These are phyloP conservation scores for Dendrocopos noguchii DNA, from an alignment of 2,113 vertebrate genomes.

Conservation along the genomic window DNA sequence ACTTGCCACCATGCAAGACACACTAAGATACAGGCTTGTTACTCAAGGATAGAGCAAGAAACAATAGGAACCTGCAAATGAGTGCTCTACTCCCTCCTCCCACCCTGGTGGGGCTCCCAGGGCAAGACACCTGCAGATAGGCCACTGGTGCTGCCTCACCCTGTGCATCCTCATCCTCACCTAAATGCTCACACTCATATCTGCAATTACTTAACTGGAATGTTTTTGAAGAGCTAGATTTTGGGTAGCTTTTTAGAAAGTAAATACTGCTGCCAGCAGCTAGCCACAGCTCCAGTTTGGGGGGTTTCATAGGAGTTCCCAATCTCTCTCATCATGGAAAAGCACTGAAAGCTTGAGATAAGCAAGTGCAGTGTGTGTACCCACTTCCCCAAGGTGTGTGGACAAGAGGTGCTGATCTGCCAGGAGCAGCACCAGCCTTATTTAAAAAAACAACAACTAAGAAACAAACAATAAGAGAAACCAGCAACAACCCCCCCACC, in stretches of 20 bases:
- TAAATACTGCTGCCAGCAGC: background rate
- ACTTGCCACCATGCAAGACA: background rate
- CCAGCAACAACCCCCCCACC: too few species aligned
- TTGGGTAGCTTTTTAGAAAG: background rate
- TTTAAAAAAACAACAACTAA: background rate
- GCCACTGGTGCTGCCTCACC: background rate
- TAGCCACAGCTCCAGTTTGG: background rate
- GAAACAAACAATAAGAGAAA: too few species aligned
- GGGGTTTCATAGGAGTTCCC: background rate
- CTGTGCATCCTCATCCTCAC: background rate
- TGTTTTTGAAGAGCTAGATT: background rate
- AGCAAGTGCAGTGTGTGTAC: fast-evolving
- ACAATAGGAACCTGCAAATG: fast-evolving
- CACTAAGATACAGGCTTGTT: background rate
- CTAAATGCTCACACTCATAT: background rate
- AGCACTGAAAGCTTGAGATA: background rate
- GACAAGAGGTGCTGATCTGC: fast-evolving
- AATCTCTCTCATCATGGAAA: background rate
- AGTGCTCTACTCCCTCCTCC: background rate
- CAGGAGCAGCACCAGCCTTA: background rate
- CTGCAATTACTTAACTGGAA: background rate
- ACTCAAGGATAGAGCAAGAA: background rate
- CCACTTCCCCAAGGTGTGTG: background rate
- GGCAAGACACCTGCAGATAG: background rate
- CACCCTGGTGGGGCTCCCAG: background rate